Evolutionary conservation across 2,888 invertebrate genomes (phyloP), one percentile per base, ranked within the genome.

Genomic region (Octodonta nipae): DNA sequence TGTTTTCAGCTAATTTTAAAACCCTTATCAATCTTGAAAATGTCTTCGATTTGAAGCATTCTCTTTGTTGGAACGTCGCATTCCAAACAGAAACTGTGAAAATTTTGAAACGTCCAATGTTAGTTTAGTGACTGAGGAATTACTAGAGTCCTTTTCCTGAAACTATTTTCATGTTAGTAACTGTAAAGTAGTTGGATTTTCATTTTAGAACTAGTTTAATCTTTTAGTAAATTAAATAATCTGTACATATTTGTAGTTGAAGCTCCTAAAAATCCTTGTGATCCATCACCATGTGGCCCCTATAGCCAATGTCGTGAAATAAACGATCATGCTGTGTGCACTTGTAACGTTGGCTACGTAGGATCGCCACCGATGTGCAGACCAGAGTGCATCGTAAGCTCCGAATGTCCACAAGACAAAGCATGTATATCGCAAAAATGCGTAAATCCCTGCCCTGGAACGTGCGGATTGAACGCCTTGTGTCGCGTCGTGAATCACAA

Each of bases 401-500:
- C 74, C 0, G 76, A 78, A 48, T 79, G 79, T 53, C 59, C 74
- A 2, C 71, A 71, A 52, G 68, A 73, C 50, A 67, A 67, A 46
- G 71, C 74, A 12, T 75, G 75, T 45, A 59, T 70, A 22, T 67
- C 69, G 45, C 71, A 73, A 46, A 74, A 74, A 54, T 79, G 79
- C 48, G 59, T 57, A 5, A 73, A 78, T 60, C 77, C 78, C 26
- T 78, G 78, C 46, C 46, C 70, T 16, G 73, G 73, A 40, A 69
- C 67, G n/a, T 78, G 78, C 46, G 77, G 77, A 16, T 50, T 67
- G 11, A 71, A 71, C 52, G 75, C 78, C 22, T 62, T 71, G 41
- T 78, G 78, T 52, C 69, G 71, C 57, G 75, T 75, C 10, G 70
- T 75, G 20, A 75, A 73, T 46, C 78, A 78, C 51, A 73, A 74